Evolutionary conservation across 2,797 vertebrate genomes (phyloP), one percentile per base, ranked within the genome.

Genomic region (Sebastiscus albofasciatus): DNA sequence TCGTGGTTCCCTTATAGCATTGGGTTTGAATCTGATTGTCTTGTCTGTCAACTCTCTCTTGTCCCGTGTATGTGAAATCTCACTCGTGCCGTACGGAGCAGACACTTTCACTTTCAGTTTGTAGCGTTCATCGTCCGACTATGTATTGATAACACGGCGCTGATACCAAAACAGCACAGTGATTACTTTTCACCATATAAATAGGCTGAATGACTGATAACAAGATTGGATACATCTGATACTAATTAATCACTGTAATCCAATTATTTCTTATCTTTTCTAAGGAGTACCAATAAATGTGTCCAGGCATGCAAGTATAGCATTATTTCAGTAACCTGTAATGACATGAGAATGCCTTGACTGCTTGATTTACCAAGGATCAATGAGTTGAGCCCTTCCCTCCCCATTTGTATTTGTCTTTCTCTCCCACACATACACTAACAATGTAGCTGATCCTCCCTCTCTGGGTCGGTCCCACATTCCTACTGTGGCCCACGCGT

Each of bases 401-500:
- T 76, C 33, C 52, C 60, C 70, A n/a, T 72, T 66, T 68, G 33
- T 73, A 13, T 64, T 60, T 61, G 7, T 52, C 36, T 42, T 13
- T 14, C 3, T 67, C 16, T 42, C 7, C 72, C 61, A 78, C 70
- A 39, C 39, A 49, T 54, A 65, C 46, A 36, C n/a, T 29, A 22
- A 72, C 54, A 64, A 52, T 82, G 34, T 59, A 79, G 79, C 70
- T 31, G 49, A 77, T 84, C 77, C 77, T 68, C 61, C 54, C 49
- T 89, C 81, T 68, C 26, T 56, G 70, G 61, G 75, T 79, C 65
- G 26, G 58, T 75, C 83, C 81, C 82, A 84, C 92, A 93, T 94
- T 93, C 92, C 79, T 31, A 27, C 77, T 62, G 59, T 78, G 58
- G 84, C 92, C 88, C 82, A 90, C 78, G 69, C 76, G 54, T 84